Evolutionary conservation across 2,797 vertebrate species (phyloP), one percentile per base, ranked within the genome.

Genomic region (Girardinus metallicus): DNA sequence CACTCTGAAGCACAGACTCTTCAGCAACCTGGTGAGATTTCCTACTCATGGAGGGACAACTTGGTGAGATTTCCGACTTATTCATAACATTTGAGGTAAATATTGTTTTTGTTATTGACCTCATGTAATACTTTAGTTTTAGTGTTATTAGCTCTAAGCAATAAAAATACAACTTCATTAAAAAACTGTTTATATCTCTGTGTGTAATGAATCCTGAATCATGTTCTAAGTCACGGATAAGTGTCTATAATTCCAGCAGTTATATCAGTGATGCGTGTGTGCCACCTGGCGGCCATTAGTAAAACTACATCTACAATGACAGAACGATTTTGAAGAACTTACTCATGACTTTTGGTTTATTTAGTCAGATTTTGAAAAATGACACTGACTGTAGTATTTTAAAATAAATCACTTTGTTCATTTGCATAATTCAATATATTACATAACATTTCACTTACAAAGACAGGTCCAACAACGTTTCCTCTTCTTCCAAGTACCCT

Each of bases 251-350:
- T 46, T 71, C 6, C n/a, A 44, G 12, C 23, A 44, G 26, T 29
- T 7, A n/a, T 8, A 8, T 44, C 1, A 49, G 1, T 55, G 64
- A 51, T 85, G 55, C 78, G 44, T 26, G 68, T 55, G 0, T 62
- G 49, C 91, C 93, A 79, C 81, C 75, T 87, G 47, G 84, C 90
- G 93, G 90, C 9, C 12, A 2, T 43, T 75, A 47, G 49, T 46
- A 13, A 39, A 5, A 76, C 55, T 85, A 64, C 93, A 83, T 1
- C 23, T 55, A 57, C 36, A 64, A 9, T 31, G 66, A n/a, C 18
- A 39, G 18, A 16, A 78, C 1, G 12, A 6, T 0, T 31, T 34
- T 7, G 1, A 12, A 70, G 34, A 75, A 44, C 15, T 44, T 6
- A 23, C 76, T 1, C 0, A 47, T 46, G 0, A 44, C 36, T 89